phyloP scores from a whole-genome alignment of 2,797 vertebrate species.

The Myotis myotis region DNA sequence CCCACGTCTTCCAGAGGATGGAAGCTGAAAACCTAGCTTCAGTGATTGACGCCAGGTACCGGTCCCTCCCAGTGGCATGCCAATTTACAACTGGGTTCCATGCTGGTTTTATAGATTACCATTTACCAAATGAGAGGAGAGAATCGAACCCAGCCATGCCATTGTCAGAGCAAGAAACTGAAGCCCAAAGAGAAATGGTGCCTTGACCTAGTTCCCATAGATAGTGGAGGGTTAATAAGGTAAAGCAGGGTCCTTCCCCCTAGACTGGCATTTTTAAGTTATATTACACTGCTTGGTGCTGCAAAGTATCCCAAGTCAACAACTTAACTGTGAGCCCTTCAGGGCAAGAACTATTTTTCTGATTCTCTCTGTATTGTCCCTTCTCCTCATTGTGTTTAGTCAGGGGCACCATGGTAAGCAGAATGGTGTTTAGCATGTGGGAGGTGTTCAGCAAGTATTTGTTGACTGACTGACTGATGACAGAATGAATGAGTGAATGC shows the following conservation, averaged over 20 bases:
- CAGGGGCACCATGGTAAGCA: background rate
- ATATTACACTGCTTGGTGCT: background rate
- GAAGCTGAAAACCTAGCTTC: slow-evolving; percentile 87
- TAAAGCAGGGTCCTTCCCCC: background rate
- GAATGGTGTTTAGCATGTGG: background rate
- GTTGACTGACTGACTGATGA: background rate
- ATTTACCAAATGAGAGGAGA: background rate
- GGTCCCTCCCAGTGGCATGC: background rate
- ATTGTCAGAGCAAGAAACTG: background rate
- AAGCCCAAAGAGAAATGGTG: background rate
- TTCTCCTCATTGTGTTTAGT: background rate
- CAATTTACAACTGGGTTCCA: background rate
- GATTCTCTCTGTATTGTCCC: background rate
- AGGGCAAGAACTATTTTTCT: background rate
- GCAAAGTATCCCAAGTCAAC: background rate
- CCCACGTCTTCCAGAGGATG: slow-evolving; percentile 95
- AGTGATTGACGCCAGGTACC: slow-evolving; percentile 91
- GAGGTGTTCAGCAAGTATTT: background rate
- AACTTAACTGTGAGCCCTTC: background rate
- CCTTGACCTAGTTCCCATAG: background rate
- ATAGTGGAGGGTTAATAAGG: background rate
- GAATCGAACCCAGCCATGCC: background rate
- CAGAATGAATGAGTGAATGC: background rate
- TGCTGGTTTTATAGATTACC: background rate
- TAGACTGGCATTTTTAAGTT: background rate